Evolutionary conservation across 2,888 invertebrate genomes (phyloP), one percentile per base, ranked within the genome.

Genomic region (Tetranychus piercei): DNA sequence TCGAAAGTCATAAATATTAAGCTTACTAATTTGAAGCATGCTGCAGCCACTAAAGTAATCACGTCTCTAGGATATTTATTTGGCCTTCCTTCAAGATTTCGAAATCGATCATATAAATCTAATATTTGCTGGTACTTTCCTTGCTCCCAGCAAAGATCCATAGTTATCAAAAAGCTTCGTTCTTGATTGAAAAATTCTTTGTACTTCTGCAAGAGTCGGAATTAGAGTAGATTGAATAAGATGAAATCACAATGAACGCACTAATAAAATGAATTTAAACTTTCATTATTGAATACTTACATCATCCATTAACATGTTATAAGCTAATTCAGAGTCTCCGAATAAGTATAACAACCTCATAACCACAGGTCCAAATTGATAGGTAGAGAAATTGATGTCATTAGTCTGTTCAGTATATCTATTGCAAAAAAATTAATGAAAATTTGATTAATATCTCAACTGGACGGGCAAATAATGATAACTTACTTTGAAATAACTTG

Each of bases 361-460:
- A 0, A 89, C 86, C 18, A 91, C 88, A 6, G 92, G 90, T 0
- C 92, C 92, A 86, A 92, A 91, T 6, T 88, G 81, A 82, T 87
- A 92, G 78, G 86, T 88, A n/a, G 90, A 89, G 85, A 91, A 91
- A 76, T 90, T 83, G 75, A 88, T 81, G 78, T 89, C 87, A 77
- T 86, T 85, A 77, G 87, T 88, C 81, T 90, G 90, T 22, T 84
- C 81, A 80, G 88, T 87, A 80, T 88, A 91, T 80, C 89, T 89
- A 79, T 73, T 22, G 20, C 11, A 69, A 18, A 9, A 18, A 20
- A 55, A 8, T 45, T 55, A 55, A 55, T 15, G 55, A 55, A 55
- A 55, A 55, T 3, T 15, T 55, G 3, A 15, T 55, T 9, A 55
- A 55, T 55, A 55, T 55, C 2, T 69, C 15, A 69, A 6, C 4